Evolutionary conservation across 2,113 vertebrate species (phyloP), one percentile per base, ranked within the genome.

Genomic region (Brachypodius melanocephalos): DNA sequence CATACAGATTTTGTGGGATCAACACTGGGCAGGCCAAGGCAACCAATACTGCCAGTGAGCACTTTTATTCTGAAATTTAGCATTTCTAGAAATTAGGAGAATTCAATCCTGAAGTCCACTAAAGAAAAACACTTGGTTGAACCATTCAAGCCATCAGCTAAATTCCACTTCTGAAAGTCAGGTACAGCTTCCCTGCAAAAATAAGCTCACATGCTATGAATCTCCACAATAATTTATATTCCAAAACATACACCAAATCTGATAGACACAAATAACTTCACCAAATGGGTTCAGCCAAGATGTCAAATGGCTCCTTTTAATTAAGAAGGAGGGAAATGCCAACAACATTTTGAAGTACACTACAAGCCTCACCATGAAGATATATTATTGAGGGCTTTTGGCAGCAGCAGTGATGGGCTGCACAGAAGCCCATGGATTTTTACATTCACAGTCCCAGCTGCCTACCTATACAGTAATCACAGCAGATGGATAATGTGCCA

Each of bases 401-500:
- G 89, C 92, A 52, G 45, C 79, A 74, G 90, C 43, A 75, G 51
- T 28, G 15, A 77, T 59, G 43, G 51, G 83, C 67, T 93, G 46
- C 69, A 78, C 63, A 80, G 72, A 86, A 90, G 32, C 68, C 59
- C 72, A 40, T 12, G 48, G 83, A 90, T 88, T 93, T 95, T 90
- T 48, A 48, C 45, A 65, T 78, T 65, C 65, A 3, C 67, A 92
- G 86, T 92, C 92, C 86, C 95, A 89, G 45, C 86, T 89, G 92
- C 88, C 83, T 95, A 95, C 94, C 90, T 93, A 94, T 51, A 63
- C 73, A 78, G 75, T 78, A 92, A 92, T 92, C 89, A 93, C 68
- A 95, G 94, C 95, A 97, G 95, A 95, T 93, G 91, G 94, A 89
- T 93, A 97, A 97, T 87, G 86, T 65, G 92, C 83, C n/a, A 5